Base-by-base conservation (phyloP, 2,888 invertebrate species). In the Aproaerema taeniolella region DNA sequence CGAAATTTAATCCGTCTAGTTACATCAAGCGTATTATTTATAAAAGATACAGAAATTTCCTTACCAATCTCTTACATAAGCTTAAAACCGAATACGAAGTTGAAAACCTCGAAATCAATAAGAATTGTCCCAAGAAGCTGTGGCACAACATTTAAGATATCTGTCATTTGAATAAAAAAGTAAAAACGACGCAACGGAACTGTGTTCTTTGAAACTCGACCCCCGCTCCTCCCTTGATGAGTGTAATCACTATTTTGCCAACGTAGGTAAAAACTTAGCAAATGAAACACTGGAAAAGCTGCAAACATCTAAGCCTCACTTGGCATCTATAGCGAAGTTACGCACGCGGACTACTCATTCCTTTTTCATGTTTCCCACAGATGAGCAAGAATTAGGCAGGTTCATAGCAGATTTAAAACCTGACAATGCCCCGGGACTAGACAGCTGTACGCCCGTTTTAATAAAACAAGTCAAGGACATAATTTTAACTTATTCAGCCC, bases 1-100 rank as follows among this genome's bases (percentile, higher is more conserved):
- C n/a, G n/a, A n/a, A n/a, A n/a, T n/a, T n/a, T n/a, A 25, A 34
- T 34, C 25, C 25, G 1, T 13, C 25, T 9, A n/a, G 25, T 34
- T 4, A 25, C 2, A 15, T 10, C 5, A 6, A 6, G 3, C 2
- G 3, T 10, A 17, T 28, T 6, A 28, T 12, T 11, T 28, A 28
- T 28, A 28, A 28, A 11, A 9, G 28, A 10, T 28, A 28, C 28
- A 10, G 28, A n/a, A 28, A 28, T 10, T 28, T 28, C 10, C 10
- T 10, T 10, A 28, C 2, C 28, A 6, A n/a, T 10, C 28, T 28
- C 11, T 6, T 28, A n/a, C 10, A 9, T 6, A 28, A 11, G 12
- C 28, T 28, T 6, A 28, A 10, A 28, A 10, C 28, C 10, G 5
- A 28, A n/a, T 10, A 28, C 10, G 10, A 28, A 10, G 5, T 11